A percentile compares a stretch with the other conserved stretches of the same genome.
Evolutionary conservation across 2,888 invertebrate species (phyloP).

Genomic region (Lutraria lutraria): DNA sequence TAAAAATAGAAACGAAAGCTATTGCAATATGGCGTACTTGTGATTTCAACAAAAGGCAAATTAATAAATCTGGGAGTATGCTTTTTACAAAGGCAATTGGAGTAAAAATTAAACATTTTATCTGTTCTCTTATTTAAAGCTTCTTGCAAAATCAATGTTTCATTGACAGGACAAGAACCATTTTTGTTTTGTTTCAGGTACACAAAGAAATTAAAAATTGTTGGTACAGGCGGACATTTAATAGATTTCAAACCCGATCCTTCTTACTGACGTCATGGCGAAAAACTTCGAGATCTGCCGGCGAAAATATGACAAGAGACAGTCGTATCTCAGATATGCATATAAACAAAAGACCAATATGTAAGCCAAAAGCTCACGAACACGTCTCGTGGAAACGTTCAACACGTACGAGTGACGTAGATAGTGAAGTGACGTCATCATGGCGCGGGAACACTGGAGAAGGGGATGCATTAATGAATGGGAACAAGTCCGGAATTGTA

Average conservation of each 20-base stretch:
- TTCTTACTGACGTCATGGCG: constrained; percentile 7
- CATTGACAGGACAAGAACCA: background rate
- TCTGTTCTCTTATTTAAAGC: too few species aligned
- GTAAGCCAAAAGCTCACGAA: background rate
- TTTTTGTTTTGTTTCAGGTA: background rate
- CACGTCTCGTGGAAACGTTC: constrained; percentile 16
- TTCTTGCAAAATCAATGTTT: too few species aligned
- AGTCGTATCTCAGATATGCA: background rate
- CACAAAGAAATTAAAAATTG: constrained; percentile 18
- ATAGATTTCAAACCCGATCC: background rate
- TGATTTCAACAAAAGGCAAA: too few species aligned
- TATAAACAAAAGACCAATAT: background rate
- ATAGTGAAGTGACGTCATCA: constrained; percentile 23
- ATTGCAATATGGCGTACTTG: too few species aligned
- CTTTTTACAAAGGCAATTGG: too few species aligned
- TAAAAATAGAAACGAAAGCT: too few species aligned
- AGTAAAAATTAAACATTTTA: too few species aligned
- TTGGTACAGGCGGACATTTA: background rate
- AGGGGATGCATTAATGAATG: background rate
- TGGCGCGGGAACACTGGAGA: background rate
- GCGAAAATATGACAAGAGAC: constrained; percentile 13
- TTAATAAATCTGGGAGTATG: too few species aligned
- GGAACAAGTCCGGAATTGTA: background rate
- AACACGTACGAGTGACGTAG: constrained; percentile 4
- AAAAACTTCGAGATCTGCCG: background rate